Percentiles rank a stretch among this genome's conserved stretches.
Evolutionary conservation across 2,888 invertebrate genomes (phyloP).

Genomic region (Lepetodrilus schrolli): DNA sequence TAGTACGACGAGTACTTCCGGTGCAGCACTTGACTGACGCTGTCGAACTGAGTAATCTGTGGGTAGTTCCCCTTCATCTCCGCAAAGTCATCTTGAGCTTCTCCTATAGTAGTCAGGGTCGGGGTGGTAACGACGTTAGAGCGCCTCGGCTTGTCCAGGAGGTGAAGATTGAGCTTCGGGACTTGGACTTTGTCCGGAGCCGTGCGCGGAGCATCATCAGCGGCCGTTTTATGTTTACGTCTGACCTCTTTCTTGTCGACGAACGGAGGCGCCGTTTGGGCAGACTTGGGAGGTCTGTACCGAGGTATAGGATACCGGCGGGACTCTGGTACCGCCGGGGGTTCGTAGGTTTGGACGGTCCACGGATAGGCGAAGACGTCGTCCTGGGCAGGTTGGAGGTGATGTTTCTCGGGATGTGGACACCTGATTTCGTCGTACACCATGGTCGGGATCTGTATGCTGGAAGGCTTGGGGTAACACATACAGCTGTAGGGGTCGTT

Average conservation of each 20-base stretch:
- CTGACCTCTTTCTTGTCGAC: conserved; percentile 37
- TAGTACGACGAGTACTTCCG: neutral
- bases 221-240: no score
- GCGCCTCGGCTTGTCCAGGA: conserved; percentile 20
- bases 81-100: conserved; percentile 21
- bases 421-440: conserved; percentile 60
- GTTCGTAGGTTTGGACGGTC: conserved; percentile 53
- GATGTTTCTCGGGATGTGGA: conserved; percentile 48
- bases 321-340: conserved; percentile 22
- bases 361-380: conserved; percentile 61
- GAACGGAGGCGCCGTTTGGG: conserved; percentile 50
- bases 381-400: conserved; percentile 56
- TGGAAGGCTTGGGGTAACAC: conserved; percentile 58
- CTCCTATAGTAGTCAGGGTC: conserved; percentile 5
- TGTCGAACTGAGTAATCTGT: conserved; percentile 33
- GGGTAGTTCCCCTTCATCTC: neutral
- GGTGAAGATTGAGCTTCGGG: conserved; percentile 24
- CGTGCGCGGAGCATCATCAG: conserved; percentile 44
- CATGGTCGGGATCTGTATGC: conserved; percentile 58
- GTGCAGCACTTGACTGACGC: conserved; percentile 33
- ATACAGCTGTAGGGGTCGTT: conserved; percentile 46
- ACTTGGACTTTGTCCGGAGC: conserved; percentile 40
- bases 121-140: conserved; percentile 4
- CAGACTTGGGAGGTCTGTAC: conserved; percentile 38
- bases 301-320: conserved; percentile 24